These are phyloP conservation scores for Rhombomys opimus DNA, from an alignment of 2,113 vertebrate genomes.

Conservation along the genomic window DNA sequence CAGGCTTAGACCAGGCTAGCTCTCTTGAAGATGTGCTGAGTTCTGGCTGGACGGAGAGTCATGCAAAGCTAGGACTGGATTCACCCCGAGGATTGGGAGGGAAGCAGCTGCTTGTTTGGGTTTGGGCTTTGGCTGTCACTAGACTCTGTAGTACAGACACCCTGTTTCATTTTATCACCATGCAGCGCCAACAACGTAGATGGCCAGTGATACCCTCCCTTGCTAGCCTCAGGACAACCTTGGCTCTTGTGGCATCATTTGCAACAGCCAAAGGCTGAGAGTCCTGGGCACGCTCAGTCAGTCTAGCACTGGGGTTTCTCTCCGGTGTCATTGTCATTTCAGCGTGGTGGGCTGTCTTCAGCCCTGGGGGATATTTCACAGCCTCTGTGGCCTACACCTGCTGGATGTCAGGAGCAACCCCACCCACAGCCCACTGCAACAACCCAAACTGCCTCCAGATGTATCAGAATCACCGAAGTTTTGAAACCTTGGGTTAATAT, in stretches of 20 bases:
- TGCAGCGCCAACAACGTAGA: too few species aligned
- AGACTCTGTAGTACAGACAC: accelerated
- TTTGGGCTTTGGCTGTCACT: too few species aligned
- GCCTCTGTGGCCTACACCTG: neutral
- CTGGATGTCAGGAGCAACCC: neutral
- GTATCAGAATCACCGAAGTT: neutral
- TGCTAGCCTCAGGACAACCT: neutral
- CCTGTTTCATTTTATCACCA: neutral
- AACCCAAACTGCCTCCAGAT: neutral
- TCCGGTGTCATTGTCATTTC: neutral
- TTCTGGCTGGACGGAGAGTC: accelerated
- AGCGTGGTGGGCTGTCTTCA: neutral
- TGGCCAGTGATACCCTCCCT: neutral
- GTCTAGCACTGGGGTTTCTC: accelerated
- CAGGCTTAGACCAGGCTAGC: neutral
- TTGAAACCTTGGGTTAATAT: neutral
- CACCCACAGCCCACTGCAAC: neutral
- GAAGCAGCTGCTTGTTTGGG: accelerated
- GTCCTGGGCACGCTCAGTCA: accelerated
- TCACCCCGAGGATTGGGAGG: accelerated
- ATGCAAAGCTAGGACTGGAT: accelerated
- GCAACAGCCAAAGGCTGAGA: neutral
- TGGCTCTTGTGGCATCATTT: neutral
- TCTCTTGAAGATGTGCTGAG: accelerated
- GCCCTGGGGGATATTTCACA: accelerated